Conservation (phyloP, 2,113 vertebrate genomes). For the Amphiprion percula region DNA sequence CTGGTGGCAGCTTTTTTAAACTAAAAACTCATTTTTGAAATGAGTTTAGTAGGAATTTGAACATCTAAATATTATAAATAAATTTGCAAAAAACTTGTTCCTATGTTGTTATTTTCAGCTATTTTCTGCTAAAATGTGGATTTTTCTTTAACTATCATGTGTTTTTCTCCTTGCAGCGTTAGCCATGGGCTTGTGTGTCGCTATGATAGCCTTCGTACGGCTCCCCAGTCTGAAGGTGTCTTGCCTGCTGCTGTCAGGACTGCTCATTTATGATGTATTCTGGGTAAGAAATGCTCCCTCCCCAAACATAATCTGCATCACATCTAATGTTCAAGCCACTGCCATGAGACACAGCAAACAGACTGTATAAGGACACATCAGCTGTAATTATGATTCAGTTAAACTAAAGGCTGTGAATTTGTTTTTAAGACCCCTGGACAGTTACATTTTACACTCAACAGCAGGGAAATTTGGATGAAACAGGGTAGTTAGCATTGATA, state of each 20-base stretch:
- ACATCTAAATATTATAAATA: too few relatives aligned
- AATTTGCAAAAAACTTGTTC: too few relatives aligned
- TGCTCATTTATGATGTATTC: conserved; percentile 99
- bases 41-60: too few relatives aligned
- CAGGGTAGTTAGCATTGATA: not conserved
- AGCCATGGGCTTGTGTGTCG: conserved; percentile 98
- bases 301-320: not conserved
- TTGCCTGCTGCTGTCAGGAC: conserved; percentile 97
- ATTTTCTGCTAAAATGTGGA: not conserved
- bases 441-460: not conserved
- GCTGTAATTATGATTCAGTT: too few relatives aligned
- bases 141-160: not conserved
- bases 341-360: too few relatives aligned
- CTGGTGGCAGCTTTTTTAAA: too few relatives aligned
- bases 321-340: not conserved
- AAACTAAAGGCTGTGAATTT: not conserved
- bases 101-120: not conserved
- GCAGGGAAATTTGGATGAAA: not conserved
- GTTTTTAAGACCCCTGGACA: not conserved
- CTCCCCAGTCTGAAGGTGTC: conserved; percentile 99
- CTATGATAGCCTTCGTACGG: conserved; percentile 99
- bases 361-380: too few relatives aligned
- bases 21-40: too few relatives aligned
- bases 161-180: conserved; percentile 85
- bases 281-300: conserved; percentile 88